phyloP scores from a whole-genome alignment of 2,797 vertebrate species.

The Catamblyrhynchus diadema region DNA sequence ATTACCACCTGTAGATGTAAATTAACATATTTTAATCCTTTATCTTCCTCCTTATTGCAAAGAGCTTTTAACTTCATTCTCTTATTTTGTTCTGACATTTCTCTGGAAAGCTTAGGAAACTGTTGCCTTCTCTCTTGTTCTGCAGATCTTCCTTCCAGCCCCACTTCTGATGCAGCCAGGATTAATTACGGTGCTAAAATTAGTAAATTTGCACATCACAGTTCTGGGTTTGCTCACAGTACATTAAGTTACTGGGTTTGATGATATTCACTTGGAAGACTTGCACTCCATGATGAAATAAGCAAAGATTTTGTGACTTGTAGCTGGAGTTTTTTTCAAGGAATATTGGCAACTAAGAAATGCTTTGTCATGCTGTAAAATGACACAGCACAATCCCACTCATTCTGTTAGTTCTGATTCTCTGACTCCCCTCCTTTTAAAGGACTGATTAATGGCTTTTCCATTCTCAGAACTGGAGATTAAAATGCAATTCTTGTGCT shows the following conservation, averaged over 20 bases:
- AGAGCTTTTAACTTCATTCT: neutral
- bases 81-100: neutral
- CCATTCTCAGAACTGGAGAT: neutral
- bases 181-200: neutral
- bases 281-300: neutral
- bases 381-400: neutral
- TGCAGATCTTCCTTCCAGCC: neutral
- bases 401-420: neutral
- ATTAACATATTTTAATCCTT: neutral
- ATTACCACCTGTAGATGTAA: neutral
- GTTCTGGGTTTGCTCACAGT: neutral
- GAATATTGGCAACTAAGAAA: neutral
- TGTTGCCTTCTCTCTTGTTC: neutral
- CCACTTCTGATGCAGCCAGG: neutral
- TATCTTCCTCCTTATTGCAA: neutral
- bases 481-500: neutral
- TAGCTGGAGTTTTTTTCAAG: neutral
- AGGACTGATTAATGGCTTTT: neutral
- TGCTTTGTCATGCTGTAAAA: neutral
- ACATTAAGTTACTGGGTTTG: neutral
- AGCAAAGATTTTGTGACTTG: neutral
- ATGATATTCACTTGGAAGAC: neutral
- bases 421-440: neutral
- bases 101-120: neutral
- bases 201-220: neutral